Conservation (phyloP, 2,888 invertebrate species). For the Theodoxus fluviatilis region DNA sequence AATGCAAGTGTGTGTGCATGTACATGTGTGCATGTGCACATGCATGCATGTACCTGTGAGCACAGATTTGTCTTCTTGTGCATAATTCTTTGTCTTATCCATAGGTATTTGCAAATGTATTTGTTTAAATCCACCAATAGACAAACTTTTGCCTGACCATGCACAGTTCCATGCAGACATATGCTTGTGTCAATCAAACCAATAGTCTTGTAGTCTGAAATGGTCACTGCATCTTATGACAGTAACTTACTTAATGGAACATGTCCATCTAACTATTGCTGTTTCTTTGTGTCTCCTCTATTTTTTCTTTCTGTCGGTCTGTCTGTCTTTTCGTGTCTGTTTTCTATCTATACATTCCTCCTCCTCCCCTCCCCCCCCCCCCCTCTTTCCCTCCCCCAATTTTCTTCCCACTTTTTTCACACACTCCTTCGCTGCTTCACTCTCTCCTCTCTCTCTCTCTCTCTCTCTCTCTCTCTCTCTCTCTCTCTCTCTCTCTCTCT, state of each 20-base stretch:
- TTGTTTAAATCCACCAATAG: neutral
- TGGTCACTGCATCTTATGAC: too few relatives aligned
- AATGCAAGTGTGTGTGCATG: neutral
- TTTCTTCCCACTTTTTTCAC: too few relatives aligned
- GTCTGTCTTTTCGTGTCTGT: neutral
- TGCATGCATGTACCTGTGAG: neutral
- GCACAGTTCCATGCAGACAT: too few relatives aligned
- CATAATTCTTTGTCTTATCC: neutral
- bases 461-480: conserved; percentile 16
- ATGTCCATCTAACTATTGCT: too few relatives aligned
- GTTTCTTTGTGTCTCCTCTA: too few relatives aligned
- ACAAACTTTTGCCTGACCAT: neutral
- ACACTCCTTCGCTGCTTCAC: too few relatives aligned
- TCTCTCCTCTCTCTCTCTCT: neutral
- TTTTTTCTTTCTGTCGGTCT: neutral
- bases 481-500: conserved; percentile 16
- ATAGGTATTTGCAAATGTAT: neutral
- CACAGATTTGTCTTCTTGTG: neutral
- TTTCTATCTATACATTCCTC: too few relatives aligned
- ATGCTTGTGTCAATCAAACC: neutral
- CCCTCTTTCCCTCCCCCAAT: neutral
- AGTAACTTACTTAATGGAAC: too few relatives aligned
- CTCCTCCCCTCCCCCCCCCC: too few relatives aligned
- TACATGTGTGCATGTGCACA: too few relatives aligned
- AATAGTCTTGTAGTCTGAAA: neutral